Conservation (phyloP, 2,113 vertebrate genomes). For the Lagopus leucura region DNA sequence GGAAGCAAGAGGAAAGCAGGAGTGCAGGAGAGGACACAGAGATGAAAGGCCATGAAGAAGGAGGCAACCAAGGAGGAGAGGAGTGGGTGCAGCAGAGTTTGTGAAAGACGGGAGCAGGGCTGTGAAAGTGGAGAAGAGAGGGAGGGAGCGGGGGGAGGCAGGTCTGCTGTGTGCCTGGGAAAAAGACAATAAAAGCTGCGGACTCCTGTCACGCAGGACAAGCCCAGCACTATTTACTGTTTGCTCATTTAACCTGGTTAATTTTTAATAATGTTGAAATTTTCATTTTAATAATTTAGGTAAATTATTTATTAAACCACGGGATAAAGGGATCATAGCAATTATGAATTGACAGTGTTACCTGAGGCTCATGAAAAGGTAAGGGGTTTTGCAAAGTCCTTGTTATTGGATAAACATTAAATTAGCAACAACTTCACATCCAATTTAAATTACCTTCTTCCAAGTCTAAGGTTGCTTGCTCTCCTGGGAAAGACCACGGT, state of each 20-base stretch:
- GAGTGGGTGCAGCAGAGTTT: conserved; percentile 4
- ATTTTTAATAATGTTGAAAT: conserved; percentile 87
- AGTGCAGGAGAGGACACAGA: neutral
- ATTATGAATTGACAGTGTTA: conserved; percentile 80
- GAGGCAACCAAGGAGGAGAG: conserved; percentile 1
- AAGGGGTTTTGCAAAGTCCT: conserved; percentile 70
- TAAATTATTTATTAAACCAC: conserved; percentile 84
- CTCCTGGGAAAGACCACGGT: neutral
- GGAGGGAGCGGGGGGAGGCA: neutral
- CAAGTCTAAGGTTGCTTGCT: neutral
- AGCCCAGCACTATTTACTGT: conserved; percentile 78
- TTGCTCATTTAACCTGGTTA: conserved; percentile 83
- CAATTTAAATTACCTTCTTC: conserved; percentile 64
- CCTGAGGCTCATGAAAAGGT: conserved; percentile 75
- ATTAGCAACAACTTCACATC: conserved; percentile 73
- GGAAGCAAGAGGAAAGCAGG: neutral
- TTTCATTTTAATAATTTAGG: conserved; percentile 85
- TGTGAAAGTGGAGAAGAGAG: neutral
- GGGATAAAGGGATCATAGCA: conserved; percentile 78
- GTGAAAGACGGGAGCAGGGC: conserved; percentile 43
- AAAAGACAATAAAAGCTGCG: conserved; percentile 66
- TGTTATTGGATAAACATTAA: conserved; percentile 77
- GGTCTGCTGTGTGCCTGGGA: neutral
- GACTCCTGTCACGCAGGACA: conserved; percentile 69
- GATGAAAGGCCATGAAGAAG: neutral